These are phyloP conservation scores for Drosophila lacteicornis DNA, from an alignment of 1,140 invertebrate genomes.

Conservation along the genomic window DNA sequence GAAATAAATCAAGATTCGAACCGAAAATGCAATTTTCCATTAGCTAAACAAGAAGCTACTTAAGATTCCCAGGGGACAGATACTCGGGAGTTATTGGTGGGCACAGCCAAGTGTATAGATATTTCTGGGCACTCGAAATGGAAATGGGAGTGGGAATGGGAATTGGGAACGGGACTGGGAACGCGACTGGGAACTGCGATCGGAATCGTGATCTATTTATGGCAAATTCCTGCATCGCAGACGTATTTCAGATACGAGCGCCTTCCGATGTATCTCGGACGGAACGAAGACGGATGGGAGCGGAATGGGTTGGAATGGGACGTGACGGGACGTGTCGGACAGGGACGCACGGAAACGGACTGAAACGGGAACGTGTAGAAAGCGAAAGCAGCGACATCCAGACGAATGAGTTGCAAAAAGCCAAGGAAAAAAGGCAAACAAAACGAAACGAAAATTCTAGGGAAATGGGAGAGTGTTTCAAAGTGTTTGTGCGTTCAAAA, in stretches of 20 bases:
- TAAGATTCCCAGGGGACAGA: constrained; percentile 37
- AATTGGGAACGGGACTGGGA: constrained; percentile 1
- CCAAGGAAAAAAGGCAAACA: neutral
- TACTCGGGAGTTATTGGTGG: constrained; percentile 9
- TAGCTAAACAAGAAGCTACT: constrained; percentile 33
- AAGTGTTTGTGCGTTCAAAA: constrained; percentile 3
- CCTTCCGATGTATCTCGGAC: constrained; percentile 1
- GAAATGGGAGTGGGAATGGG: constrained; percentile 7
- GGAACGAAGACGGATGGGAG: neutral
- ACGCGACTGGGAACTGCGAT: constrained; percentile 9
- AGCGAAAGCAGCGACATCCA: constrained; percentile 32
- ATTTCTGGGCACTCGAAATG: constrained; percentile 27
- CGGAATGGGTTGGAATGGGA: neutral
- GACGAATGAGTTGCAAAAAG: constrained; percentile 35
- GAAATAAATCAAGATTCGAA: constrained; percentile 48
- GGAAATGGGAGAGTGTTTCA: constrained; percentile 17
- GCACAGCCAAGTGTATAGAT: neutral
- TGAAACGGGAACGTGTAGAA: constrained; percentile 17
- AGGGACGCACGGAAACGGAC: neutral
- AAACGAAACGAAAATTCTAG: neutral
- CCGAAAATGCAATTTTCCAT: constrained; percentile 33
- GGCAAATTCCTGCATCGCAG: constrained; percentile 67
- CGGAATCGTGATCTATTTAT: constrained; percentile 67
- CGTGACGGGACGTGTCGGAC: neutral
- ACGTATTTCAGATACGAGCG: constrained; percentile 59